A percentile compares a stretch with the other conserved stretches of the same genome.
phyloP scores from a whole-genome alignment of 1,140 invertebrate genomes.

The Hycleus phaleratus region DNA sequence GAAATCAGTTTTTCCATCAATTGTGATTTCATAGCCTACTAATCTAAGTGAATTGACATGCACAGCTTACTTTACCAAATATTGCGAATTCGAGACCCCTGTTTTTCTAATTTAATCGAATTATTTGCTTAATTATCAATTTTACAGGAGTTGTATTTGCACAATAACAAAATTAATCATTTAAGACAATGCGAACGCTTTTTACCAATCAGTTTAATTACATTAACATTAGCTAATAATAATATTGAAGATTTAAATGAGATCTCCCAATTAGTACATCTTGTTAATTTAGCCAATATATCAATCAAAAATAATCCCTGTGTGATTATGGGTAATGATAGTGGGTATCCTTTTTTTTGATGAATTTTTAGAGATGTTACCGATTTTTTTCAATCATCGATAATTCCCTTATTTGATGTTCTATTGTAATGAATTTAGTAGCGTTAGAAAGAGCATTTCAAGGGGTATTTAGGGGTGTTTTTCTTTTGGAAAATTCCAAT shows the following conservation, averaged over 20 bases:
- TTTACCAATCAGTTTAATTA: constrained; percentile 64
- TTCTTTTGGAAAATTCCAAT: not conserved
- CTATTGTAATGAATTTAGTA: too few relatives aligned
- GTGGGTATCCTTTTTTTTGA: constrained; percentile 48
- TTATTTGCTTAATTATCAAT: constrained; percentile 1
- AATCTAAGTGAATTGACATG: too few relatives aligned
- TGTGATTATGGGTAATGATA: constrained; percentile 58
- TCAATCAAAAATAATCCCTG: constrained; percentile 83
- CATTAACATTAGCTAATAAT: constrained; percentile 77
- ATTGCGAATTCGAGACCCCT: too few relatives aligned
- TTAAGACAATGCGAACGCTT: constrained; percentile 74
- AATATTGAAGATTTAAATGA: constrained; percentile 80
- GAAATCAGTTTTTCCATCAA: too few relatives aligned
- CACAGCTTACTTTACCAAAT: too few relatives aligned
- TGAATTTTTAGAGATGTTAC: too few relatives aligned
- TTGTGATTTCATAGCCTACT: too few relatives aligned
- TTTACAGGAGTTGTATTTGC: constrained; percentile 73
- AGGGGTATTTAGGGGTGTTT: not conserved
- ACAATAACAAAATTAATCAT: constrained; percentile 78
- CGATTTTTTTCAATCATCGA: too few relatives aligned
- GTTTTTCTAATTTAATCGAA: too few relatives aligned
- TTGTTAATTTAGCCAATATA: constrained; percentile 68
- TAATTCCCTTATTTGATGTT: constrained; percentile 42
- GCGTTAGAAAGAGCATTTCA: too few relatives aligned
- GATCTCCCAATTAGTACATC: constrained; percentile 69